Conservation (phyloP, 2,888 invertebrate species). For the Andrena dorsata region DNA sequence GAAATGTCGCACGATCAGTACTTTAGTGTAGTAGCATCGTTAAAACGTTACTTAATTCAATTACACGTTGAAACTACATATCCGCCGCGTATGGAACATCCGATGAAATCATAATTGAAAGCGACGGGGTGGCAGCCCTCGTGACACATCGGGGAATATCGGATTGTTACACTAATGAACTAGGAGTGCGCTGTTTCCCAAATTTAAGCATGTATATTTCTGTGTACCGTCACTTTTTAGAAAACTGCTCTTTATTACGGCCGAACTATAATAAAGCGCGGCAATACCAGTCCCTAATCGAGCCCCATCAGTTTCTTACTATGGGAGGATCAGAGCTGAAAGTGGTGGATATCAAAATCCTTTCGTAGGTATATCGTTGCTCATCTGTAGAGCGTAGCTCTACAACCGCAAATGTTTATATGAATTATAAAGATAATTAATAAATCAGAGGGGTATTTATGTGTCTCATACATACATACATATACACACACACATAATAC, state of each 20-base stretch:
- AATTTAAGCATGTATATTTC: constrained; percentile 61
- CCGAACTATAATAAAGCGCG: constrained; percentile 61
- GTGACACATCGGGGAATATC: neutral
- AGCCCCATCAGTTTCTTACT: constrained; percentile 62
- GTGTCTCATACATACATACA: constrained; percentile 1
- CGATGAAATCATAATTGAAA: too few species aligned
- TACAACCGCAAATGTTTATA: constrained; percentile 45
- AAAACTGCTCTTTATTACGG: constrained; percentile 64
- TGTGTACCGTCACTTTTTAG: constrained; percentile 64
- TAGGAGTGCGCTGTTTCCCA: constrained; percentile 51
- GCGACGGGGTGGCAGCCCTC: neutral
- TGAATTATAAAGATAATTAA: constrained; percentile 10
- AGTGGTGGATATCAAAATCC: constrained; percentile 62
- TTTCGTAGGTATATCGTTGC: constrained; percentile 61
- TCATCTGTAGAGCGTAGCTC: constrained; percentile 49
- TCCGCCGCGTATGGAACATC: too few species aligned
- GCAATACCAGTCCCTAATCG: constrained; percentile 61
- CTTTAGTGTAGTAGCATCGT: constrained; percentile 23
- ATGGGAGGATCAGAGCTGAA: constrained; percentile 63
- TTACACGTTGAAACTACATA: too few species aligned
- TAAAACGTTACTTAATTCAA: neutral
- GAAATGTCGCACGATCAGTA: constrained; percentile 48
- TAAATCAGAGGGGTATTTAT: constrained; percentile 34
- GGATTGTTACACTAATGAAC: constrained; percentile 29
- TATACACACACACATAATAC: neutral